phyloP scores from a whole-genome alignment of 2,888 invertebrate species.

The Aleiodes alternator region DNA sequence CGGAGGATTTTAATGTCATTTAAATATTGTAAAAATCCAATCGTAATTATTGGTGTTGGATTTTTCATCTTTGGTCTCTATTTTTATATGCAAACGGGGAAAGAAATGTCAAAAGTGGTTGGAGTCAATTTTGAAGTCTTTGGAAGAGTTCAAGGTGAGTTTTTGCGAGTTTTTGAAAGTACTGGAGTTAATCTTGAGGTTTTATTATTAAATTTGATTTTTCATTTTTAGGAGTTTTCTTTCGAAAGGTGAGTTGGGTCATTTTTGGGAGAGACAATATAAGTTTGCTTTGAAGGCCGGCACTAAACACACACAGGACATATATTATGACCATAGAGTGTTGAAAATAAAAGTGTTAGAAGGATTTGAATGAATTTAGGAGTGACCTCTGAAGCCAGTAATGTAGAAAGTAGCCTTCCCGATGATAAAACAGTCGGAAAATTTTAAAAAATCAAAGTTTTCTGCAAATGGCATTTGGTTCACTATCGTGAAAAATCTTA shows the following conservation, averaged over 20 bases:
- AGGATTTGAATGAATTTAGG: not conserved
- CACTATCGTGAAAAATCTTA: too few relatives aligned
- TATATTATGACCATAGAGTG: too few relatives aligned
- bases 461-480: too few relatives aligned
- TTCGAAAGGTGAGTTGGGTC: conserved; percentile 70
- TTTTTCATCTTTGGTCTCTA: not conserved
- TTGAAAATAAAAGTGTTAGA: not conserved
- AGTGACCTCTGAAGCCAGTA: not conserved
- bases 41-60: conserved; percentile 7
- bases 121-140: conserved; percentile 73
- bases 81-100: conserved; percentile 14
- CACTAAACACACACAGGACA: not conserved
- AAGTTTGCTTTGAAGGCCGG: not conserved
- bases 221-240: conserved; percentile 72
- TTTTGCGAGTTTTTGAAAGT: conserved; percentile 13
- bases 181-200: conserved; percentile 11
- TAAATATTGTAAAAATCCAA: not conserved
- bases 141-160: conserved; percentile 73
- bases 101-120: conserved; percentile 62
- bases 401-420: conserved; percentile 24
- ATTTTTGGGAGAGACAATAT: not conserved
- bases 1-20: not conserved
- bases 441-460: not conserved
- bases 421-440: conserved; percentile 1
- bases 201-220: conserved; percentile 45